These are phyloP conservation scores for Lepidurus packardi DNA, from an alignment of 1,140 invertebrate genomes.

Conservation along the genomic window DNA sequence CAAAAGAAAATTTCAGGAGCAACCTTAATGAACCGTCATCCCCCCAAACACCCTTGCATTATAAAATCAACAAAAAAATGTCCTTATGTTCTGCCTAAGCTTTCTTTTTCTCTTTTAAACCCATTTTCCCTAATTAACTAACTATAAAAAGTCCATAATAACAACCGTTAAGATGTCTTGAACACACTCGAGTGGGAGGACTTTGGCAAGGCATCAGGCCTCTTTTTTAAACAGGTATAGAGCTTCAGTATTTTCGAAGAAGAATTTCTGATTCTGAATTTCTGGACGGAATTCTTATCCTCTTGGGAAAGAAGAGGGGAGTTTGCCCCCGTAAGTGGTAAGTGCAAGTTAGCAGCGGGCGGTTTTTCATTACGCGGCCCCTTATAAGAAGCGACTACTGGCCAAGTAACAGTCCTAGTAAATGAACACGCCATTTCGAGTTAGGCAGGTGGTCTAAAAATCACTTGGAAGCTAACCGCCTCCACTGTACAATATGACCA, in stretches of 20 bases:
- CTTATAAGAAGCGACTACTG: background rate
- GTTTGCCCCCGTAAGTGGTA: slow-evolving; percentile 5
- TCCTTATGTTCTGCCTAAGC: background rate
- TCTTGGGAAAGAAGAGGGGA: background rate
- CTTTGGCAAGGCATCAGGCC: background rate
- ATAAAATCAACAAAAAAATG: background rate
- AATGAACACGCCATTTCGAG: background rate
- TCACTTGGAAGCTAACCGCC: background rate
- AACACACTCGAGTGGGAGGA: background rate
- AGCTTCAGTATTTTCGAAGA: background rate
- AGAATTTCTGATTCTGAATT: background rate
- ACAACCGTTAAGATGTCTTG: background rate
- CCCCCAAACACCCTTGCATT: background rate
- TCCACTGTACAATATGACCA: background rate
- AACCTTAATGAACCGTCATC: background rate
- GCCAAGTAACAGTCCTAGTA: slow-evolving; percentile 1
- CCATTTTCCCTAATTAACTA: background rate
- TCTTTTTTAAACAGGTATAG: background rate
- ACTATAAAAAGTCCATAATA: slow-evolving; percentile 7
- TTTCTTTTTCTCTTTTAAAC: background rate
- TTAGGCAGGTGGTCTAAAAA: slow-evolving; percentile 19
- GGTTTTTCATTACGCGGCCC: slow-evolving; percentile 12
- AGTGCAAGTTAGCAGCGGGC: slow-evolving; percentile 16
- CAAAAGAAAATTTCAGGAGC: background rate
- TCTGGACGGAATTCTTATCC: too few relatives aligned